Evolutionary conservation across 2,888 invertebrate genomes (phyloP).

Genomic region (Ganaspis brasiliensis): DNA sequence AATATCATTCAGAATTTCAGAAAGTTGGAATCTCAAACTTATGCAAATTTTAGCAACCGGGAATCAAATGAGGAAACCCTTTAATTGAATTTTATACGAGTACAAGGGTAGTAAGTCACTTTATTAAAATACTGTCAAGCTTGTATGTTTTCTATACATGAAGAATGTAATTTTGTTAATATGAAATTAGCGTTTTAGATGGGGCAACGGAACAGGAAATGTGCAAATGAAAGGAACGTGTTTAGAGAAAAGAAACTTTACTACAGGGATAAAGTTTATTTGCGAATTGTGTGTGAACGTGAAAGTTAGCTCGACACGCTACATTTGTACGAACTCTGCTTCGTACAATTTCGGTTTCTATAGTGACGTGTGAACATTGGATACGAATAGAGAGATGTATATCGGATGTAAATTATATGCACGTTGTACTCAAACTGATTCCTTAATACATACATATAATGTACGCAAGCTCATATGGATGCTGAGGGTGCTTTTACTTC

Average conservation of each 20-base stretch:
- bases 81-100: not conserved
- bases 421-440: constrained; percentile 6
- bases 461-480: too few species aligned
- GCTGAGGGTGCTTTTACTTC: not conserved
- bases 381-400: not conserved
- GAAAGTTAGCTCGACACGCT: not conserved
- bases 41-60: not conserved
- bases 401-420: constrained; percentile 19
- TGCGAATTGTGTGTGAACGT: not conserved
- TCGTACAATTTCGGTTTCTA: not conserved
- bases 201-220: not conserved
- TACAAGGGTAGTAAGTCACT: not conserved
- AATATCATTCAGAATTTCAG: constrained; percentile 3
- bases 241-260: constrained; percentile 5
- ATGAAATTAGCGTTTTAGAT: not conserved
- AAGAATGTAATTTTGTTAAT: constrained; percentile 15
- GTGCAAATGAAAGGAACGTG: not conserved
- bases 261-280: not conserved
- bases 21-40: constrained; percentile 1
- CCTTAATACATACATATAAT: not conserved
- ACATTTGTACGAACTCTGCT: not conserved
- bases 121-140: not conserved
- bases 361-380: not conserved
- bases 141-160: not conserved
- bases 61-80: not conserved